Conservation (phyloP, 2,113 vertebrate genomes). For the Mesembrinibis cayennensis region DNA sequence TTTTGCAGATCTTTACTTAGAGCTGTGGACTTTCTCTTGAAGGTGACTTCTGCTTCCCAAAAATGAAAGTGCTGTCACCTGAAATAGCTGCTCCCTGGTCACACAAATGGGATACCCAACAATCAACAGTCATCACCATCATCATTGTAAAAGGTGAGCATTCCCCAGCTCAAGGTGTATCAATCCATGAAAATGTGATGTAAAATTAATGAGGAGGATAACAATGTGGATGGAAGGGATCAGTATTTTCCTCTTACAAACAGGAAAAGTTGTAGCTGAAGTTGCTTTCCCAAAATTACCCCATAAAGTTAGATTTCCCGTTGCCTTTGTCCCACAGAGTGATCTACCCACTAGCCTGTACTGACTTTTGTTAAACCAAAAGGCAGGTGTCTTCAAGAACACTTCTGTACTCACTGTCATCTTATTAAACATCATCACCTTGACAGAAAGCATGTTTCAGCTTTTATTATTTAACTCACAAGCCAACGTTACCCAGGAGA, state of each 20-base stretch:
- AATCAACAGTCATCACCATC: neutral
- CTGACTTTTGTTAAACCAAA: neutral
- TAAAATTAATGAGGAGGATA: neutral
- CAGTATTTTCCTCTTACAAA: neutral
- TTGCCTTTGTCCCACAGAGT: neutral
- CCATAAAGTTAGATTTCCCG: neutral
- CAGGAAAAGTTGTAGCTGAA: neutral
- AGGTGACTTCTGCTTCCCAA: neutral
- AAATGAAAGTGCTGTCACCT: neutral
- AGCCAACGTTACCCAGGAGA: neutral
- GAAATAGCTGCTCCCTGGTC: neutral
- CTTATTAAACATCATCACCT: neutral
- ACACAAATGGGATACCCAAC: neutral
- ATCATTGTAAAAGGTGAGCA: neutral
- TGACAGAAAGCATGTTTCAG: neutral
- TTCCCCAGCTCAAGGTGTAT: neutral
- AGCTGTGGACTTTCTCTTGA: neutral
- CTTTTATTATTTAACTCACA: neutral
- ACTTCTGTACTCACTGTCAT: neutral
- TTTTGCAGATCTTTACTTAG: neutral
- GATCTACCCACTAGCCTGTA: neutral
- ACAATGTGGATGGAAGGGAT: neutral
- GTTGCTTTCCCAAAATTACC: neutral
- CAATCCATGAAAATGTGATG: neutral
- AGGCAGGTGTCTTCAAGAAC: neutral